Base-by-base conservation (phyloP, 2,797 vertebrate species). In the Meda fulgida region DNA sequence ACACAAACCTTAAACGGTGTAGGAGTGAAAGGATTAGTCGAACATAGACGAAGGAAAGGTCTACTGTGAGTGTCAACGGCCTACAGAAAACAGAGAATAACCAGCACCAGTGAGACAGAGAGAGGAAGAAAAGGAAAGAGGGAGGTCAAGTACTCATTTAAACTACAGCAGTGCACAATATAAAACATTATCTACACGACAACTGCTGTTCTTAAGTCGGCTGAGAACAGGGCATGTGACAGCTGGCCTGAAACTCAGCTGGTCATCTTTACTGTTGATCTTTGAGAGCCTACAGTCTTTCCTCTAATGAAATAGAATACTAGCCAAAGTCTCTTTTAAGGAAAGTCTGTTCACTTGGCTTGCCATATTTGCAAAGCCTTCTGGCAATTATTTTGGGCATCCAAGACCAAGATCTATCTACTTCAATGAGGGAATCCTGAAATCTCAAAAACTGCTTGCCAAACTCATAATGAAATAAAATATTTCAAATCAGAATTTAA, bases 1-100 rank as follows among this genome's bases (percentile, higher is more conserved):
- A 93, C 94, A 98, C 97, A 94, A 98, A 99, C 97, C 97, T 99
- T 99, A 97, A 98, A 99, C 38, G 97, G 97, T 95, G 95, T 97
- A 94, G 97, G 97, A 95, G 96, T 97, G 96, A 99, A 99, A 95
- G 97, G 97, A 96, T 99, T 98, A 98, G 96, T 97, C 96, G 96
- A 96, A 96, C 96, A 97, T 94, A 97, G 96, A 95, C 92, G 94
- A 92, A 97, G 96, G 94, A 94, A 94, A 96, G 96, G 94, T 95
- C 94, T 97, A 98, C 93, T 91, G 94, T 96, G 96, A 97, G 96
- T 96, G 94, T 96, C 95, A 94, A 95, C 92, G 91, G 94, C 97
- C 97, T 99, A 99, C 86, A 93, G 96, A 93, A 92, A 96, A 97
- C 91, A 98, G 93, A 98, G 96, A 97, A 66, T 72, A 87, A 82